Base-by-base conservation (phyloP, 1,140 invertebrate genomes). In the Lethrus apterus region DNA sequence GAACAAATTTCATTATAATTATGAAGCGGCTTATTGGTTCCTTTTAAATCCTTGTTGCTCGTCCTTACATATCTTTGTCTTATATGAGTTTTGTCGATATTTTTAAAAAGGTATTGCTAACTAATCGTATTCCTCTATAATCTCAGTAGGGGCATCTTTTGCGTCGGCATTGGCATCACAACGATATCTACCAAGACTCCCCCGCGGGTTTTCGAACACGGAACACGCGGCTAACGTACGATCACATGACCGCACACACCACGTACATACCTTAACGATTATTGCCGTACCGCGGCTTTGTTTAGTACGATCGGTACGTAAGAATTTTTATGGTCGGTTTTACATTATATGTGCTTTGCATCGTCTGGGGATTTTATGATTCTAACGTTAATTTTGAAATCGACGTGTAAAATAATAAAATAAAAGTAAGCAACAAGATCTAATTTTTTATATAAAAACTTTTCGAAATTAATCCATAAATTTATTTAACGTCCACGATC, bases 161-260 rank as follows among this genome's bases (percentile, higher is more conserved):
- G 14, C 14, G 19, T 34, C 33, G 33, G 19, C 19, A 34, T 9
- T 34, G 14, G 33, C 15, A 34, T 17, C 33, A 34, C 33, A 18
- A 18, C 33, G 33, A 18, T 18, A 34, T 17, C 15, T 17, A n/a
- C n/a, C 15, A 18, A 34, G 45, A 23, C 19, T 45, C 44, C 23
- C 45, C 52, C 40, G 48, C 38, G 26, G 52, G 34, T 48, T 41
- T 23, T 36, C 45, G 41, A 47, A 54, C 48, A 51, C 44, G 38
- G 44, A 51, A 54, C 52, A 51, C 48, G 48, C 48, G 52, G 31
- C 52, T 47, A 42, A 54, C 41, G 49, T 51, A 51, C 45, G 52
- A 54, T 54, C 45, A 30, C 52, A 54, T 54, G 45, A 50, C 38
- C 31, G 40, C 44, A 35, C 48, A 54, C 48, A 51, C 47, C 43